Evolutionary conservation across 2,888 invertebrate genomes (phyloP).

Genomic region (Stenichneumon culpator): DNA sequence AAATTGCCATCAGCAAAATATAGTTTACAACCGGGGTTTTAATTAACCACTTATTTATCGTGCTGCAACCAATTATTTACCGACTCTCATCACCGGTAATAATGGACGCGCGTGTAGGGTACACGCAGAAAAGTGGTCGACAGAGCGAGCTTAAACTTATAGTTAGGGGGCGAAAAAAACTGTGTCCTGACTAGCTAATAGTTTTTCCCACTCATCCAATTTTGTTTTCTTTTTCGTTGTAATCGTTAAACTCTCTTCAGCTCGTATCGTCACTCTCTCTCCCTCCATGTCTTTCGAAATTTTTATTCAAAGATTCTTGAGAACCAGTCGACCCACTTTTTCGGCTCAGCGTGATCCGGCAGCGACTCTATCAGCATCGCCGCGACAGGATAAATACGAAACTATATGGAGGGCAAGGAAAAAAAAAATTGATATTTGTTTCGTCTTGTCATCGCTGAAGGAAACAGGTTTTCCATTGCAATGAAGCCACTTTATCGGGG

Average conservation of each 20-base stretch:
- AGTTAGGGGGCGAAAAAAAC: background rate
- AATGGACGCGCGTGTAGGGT: background rate
- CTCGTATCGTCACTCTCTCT: conserved; percentile 7
- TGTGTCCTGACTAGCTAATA: background rate
- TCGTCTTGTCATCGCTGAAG: conserved; percentile 3
- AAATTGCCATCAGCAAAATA: background rate
- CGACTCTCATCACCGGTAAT: background rate
- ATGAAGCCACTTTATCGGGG: conserved; percentile 30
- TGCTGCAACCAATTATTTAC: background rate
- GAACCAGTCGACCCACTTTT: conserved; percentile 58
- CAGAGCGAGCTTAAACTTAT: too few species aligned
- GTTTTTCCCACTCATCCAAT: conserved; percentile 25
- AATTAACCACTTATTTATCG: background rate
- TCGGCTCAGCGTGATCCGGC: conserved; percentile 22
- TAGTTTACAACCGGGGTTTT: background rate
- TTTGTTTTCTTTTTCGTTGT: conserved; percentile 16
- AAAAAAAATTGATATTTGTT: conserved; percentile 29
- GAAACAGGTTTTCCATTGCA: conserved; percentile 24
- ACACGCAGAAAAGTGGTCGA: background rate
- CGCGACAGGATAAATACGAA: conserved; percentile 30
- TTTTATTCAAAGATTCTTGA: conserved; percentile 37
- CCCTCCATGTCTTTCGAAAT: conserved; percentile 36
- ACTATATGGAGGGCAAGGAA: conserved; percentile 5
- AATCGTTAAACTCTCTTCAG: background rate
- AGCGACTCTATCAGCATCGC: conserved; percentile 17